These are phyloP conservation scores for Athene cunicularia DNA, from an alignment of 2,113 vertebrate species.

Conservation along the genomic window DNA sequence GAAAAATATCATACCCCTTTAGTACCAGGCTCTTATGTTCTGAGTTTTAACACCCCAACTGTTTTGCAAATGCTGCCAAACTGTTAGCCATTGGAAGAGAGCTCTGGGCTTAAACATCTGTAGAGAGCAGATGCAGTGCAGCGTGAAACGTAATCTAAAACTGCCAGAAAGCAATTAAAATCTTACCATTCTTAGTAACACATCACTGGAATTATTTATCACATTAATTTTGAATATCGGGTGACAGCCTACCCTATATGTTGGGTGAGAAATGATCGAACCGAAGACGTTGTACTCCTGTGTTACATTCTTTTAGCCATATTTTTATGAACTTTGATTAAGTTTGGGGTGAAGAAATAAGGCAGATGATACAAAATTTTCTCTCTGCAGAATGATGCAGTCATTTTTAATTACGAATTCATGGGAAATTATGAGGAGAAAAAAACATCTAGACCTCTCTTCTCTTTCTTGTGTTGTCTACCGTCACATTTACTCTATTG, in stretches of 20 bases:
- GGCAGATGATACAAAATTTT: background rate
- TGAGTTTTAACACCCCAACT: conserved; percentile 55
- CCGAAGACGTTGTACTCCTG: background rate
- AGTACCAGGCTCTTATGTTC: conserved; percentile 42
- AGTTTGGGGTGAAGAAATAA: background rate
- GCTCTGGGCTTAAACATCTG: conserved; percentile 67
- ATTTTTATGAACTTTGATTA: background rate
- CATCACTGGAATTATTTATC: background rate
- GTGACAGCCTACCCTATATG: background rate
- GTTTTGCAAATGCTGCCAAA: conserved; percentile 55
- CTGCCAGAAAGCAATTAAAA: conserved; percentile 65
- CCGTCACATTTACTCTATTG: background rate
- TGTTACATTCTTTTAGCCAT: background rate
- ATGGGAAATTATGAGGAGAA: background rate
- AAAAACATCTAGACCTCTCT: background rate
- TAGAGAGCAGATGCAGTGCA: conserved; percentile 50
- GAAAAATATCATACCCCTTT: conserved; percentile 23
- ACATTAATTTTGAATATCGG: background rate
- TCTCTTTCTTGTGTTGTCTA: background rate
- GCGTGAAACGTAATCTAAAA: conserved; percentile 49
- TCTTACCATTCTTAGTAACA: conserved; percentile 55
- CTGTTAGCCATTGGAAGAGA: conserved; percentile 32
- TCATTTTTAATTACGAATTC: background rate
- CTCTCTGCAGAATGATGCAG: background rate
- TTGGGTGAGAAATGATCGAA: background rate